Conservation (phyloP, 2,888 invertebrate genomes). For the Drosophila gaucha region DNA sequence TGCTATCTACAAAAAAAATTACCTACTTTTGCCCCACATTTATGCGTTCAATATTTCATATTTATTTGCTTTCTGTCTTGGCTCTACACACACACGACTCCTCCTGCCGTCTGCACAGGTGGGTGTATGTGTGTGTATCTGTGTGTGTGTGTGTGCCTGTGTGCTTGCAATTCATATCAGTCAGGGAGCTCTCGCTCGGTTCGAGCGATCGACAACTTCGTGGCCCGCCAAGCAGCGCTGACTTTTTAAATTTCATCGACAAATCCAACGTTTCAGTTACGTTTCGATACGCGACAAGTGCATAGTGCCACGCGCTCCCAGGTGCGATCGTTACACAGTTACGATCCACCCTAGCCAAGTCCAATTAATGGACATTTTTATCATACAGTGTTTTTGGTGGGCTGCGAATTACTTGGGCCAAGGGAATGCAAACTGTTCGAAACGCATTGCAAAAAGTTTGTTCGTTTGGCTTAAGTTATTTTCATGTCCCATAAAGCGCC, state of each 20-base stretch:
- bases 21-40: slow-evolving; percentile 69
- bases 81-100: slow-evolving; percentile 31
- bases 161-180: slow-evolving; percentile 62
- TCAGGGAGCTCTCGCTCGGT: slow-evolving; percentile 19
- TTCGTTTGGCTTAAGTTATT: slow-evolving; percentile 85
- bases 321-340: slow-evolving; percentile 27
- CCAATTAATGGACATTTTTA: background rate
- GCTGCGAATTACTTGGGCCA: slow-evolving; percentile 85
- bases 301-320: slow-evolving; percentile 65
- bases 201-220: slow-evolving; percentile 57
- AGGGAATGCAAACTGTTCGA: slow-evolving; percentile 83
- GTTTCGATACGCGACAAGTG: slow-evolving; percentile 84
- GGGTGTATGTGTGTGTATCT: background rate
- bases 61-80: slow-evolving; percentile 67
- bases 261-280: slow-evolving; percentile 82
- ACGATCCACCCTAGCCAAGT: too few species aligned
- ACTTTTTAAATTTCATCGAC: slow-evolving; percentile 83
- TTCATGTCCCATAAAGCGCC: slow-evolving; percentile 79
- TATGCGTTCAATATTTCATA: slow-evolving; percentile 76
- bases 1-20: slow-evolving; percentile 65
- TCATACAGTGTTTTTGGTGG: slow-evolving; percentile 40
- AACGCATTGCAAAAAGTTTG: slow-evolving; percentile 81
- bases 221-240: slow-evolving; percentile 57
- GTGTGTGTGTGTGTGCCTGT: slow-evolving; percentile 7
- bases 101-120: slow-evolving; percentile 43